Evolutionary conservation across 1,140 invertebrate species (phyloP).

Genomic region (Hetaerina americana): DNA sequence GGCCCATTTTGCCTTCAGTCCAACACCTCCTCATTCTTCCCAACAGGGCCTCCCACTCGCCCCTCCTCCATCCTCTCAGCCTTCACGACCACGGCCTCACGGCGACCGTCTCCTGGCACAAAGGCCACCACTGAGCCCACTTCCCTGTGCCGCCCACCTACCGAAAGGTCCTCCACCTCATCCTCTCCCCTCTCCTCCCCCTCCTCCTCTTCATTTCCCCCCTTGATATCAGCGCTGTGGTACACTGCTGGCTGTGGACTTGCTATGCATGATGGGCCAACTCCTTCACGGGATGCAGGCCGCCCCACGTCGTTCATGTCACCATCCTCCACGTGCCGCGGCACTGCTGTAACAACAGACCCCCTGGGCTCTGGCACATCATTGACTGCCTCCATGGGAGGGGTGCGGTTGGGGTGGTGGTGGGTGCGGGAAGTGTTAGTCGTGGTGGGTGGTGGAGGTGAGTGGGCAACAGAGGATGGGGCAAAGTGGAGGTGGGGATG

Average conservation of each 20-base stretch:
- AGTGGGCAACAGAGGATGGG: background rate
- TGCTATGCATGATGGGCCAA: background rate
- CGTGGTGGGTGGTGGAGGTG: background rate
- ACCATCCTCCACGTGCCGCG: background rate
- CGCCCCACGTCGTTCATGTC: background rate
- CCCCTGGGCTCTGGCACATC: background rate
- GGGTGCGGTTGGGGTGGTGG: background rate
- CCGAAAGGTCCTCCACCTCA: background rate
- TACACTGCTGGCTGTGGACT: no score
- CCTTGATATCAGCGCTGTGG: background rate
- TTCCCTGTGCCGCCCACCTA: background rate
- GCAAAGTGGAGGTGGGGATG: background rate
- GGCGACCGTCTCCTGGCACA: background rate
- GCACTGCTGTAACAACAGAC: background rate
- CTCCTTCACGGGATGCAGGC: background rate
- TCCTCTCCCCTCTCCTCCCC: background rate
- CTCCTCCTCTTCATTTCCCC: background rate
- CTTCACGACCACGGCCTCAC: background rate
- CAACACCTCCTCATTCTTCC: background rate
- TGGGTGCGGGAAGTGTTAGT: no score
- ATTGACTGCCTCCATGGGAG: background rate
- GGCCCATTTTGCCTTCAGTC: no score
- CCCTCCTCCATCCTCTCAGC: background rate
- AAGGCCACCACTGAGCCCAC: background rate
- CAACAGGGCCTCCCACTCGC: background rate